phyloP scores from a whole-genome alignment of 2,888 invertebrate genomes.

The Lithophane semibrunnea region DNA sequence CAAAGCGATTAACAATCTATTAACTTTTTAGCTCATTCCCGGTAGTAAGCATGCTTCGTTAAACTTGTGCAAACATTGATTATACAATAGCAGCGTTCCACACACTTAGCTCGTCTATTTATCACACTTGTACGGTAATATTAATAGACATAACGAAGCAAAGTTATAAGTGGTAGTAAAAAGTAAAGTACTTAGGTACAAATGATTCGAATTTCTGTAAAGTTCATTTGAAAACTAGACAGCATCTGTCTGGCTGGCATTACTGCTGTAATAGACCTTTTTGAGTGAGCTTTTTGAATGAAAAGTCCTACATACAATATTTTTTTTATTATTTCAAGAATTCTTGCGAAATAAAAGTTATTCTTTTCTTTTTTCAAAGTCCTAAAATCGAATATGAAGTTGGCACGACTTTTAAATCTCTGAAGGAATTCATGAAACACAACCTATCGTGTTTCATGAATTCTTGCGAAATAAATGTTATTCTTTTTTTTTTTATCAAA shows the following conservation, averaged over 20 bases:
- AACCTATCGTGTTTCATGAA: too few species aligned
- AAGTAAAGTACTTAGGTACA: too few species aligned
- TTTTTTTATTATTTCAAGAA: too few species aligned
- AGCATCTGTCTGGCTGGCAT: too few species aligned
- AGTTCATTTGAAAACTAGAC: not conserved
- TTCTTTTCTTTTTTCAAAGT: too few species aligned
- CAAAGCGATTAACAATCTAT: conserved; percentile 11
- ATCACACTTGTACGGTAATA: not conserved
- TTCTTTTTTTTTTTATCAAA: not conserved
- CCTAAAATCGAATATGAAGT: too few species aligned
- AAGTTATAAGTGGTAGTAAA: not conserved
- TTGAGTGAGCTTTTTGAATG: too few species aligned
- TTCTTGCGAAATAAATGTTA: too few species aligned
- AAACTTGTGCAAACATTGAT: conserved; percentile 6
- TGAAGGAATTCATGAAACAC: too few species aligned
- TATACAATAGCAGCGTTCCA: conserved; percentile 2
- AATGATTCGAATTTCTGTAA: not conserved
- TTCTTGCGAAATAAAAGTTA: too few species aligned
- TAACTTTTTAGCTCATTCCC: conserved; percentile 2
- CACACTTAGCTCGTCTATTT: not conserved
- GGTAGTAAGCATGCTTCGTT: conserved; percentile 10
- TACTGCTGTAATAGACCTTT: not conserved
- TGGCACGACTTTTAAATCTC: too few species aligned
- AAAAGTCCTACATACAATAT: too few species aligned
- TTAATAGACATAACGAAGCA: not conserved